Percentiles rank a stretch among this genome's conserved stretches.
Evolutionary conservation across 2,888 invertebrate species (phyloP).

Genomic region (Palloptera scutellata): DNA sequence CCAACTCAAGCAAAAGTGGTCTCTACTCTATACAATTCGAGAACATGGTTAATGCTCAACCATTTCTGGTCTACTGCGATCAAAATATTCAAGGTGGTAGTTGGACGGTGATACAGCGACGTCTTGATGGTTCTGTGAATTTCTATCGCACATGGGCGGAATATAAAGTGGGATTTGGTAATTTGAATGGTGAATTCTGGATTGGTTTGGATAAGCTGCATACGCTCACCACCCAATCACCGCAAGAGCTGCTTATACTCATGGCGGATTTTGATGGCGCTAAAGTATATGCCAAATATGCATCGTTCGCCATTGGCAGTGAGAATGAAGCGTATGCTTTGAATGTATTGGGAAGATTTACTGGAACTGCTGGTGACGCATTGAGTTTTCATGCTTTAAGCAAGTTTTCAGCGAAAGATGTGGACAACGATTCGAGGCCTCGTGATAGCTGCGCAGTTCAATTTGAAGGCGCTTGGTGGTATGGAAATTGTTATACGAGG

Average conservation of each 20-base stretch:
- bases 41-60: constrained; percentile 43
- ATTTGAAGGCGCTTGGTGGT: constrained; percentile 79
- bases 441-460: constrained; percentile 75
- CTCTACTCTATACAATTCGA: too few relatives aligned
- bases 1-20: too few relatives aligned
- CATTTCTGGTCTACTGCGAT: constrained; percentile 71
- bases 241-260: constrained; percentile 71
- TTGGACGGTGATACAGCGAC: constrained; percentile 76
- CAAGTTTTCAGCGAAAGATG: constrained; percentile 75
- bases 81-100: constrained; percentile 69
- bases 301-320: constrained; percentile 72
- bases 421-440: constrained; percentile 75
- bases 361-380: constrained; percentile 74
- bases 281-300: constrained; percentile 70
- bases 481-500: constrained; percentile 75
- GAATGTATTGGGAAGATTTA: constrained; percentile 70
- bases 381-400: constrained; percentile 75
- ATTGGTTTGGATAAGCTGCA: constrained; percentile 75
- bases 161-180: constrained; percentile 77
- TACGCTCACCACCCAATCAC: constrained; percentile 59
- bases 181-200: constrained; percentile 76
- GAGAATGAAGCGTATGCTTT: constrained; percentile 73
- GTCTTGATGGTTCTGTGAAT: constrained; percentile 72
- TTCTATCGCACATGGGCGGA: constrained; percentile 74
- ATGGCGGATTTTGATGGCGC: constrained; percentile 70